Percentiles rank a stretch among this genome's conserved stretches.
These are phyloP conservation scores for Heliopora coerulea DNA, from an alignment of 92 coral and sea anemone genomes.

Conservation along the genomic window DNA sequence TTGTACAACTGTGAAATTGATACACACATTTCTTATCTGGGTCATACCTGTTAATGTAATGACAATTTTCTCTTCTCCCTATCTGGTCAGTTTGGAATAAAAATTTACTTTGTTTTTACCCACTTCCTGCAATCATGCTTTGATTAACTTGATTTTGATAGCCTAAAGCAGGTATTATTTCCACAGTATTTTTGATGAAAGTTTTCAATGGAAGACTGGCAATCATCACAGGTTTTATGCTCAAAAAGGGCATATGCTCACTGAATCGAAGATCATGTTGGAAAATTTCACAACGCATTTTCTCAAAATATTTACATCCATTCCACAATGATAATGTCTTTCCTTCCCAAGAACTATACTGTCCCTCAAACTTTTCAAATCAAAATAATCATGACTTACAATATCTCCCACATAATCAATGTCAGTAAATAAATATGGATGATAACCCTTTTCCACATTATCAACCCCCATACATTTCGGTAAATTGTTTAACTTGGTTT, in stretches of 20 bases:
- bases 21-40: conserved; percentile 16
- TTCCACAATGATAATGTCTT: conserved; percentile 29
- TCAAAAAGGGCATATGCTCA: conserved; percentile 14
- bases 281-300: conserved; percentile 23
- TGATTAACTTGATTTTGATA: conserved; percentile 25
- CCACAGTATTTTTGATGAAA: conserved; percentile 14
- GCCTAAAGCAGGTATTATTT: conserved; percentile 15
- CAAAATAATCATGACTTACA: neutral
- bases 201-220: conserved; percentile 21
- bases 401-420: too few species aligned
- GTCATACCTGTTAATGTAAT: conserved; percentile 23
- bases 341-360: neutral
- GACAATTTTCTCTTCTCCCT: conserved; percentile 23
- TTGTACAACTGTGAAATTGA: conserved; percentile 36
- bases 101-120: neutral
- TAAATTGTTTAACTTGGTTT: too few species aligned
- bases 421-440: too few species aligned
- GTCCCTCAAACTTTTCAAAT: conserved; percentile 1
- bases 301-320: conserved; percentile 35
- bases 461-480: too few species aligned
- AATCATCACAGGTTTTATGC: conserved; percentile 13
- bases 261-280: conserved; percentile 3
- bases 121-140: conserved; percentile 21
- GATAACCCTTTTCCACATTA: too few species aligned
- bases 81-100: neutral